Base-by-base conservation (phyloP, 2,113 vertebrate species). In the Sialia sialis region DNA sequence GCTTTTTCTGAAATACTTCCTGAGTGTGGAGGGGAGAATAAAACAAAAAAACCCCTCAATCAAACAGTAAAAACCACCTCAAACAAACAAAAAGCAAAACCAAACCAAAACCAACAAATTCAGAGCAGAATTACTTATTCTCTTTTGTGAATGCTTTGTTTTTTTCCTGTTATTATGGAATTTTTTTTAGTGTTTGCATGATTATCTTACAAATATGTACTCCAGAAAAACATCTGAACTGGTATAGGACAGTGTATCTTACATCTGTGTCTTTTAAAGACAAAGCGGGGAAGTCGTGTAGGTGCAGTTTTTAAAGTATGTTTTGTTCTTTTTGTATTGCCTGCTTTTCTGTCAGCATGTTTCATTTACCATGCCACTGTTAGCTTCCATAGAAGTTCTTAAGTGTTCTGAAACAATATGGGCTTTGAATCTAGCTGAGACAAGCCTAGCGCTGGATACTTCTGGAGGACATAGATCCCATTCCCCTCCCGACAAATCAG, bases 141-240 rank as follows among this genome's bases (percentile, higher is more conserved):
- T 90, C 38, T 90, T 95, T 92, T 80, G 67, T 89, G 87, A 97
- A 80, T 91, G 43, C 8, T 81, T 86, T 75, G 27, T 16, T 2
- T 34, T 2, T 43, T 96, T 91, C 51, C 48, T 96, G n/a, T 81
- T 85, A 48, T 49, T 84, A 77, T 67, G 89, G 78, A 91, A n/a
- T 7, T 52, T 44, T 62, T 70, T 95, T 90, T 51, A 55, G 56
- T 80, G 69, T 72, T 95, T 96, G 48, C 44, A 11, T 89, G 52
- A 59, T 81, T 86, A 38, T 83, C 87, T 93, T 94, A 36, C 13
- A 60, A 75, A 55, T 10, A 12, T 5, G 5, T 55, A 55, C 17
- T 78, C 30, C 34, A 70, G 43, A 68, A 66, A 77, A 74, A 29
- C 20, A 14, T 16, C 17, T 59, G 41, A 78, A 63, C 29, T 43